Evolutionary conservation across 2,888 invertebrate species (phyloP), one percentile per base, ranked within the genome.

Genomic region (Magallana nippona): DNA sequence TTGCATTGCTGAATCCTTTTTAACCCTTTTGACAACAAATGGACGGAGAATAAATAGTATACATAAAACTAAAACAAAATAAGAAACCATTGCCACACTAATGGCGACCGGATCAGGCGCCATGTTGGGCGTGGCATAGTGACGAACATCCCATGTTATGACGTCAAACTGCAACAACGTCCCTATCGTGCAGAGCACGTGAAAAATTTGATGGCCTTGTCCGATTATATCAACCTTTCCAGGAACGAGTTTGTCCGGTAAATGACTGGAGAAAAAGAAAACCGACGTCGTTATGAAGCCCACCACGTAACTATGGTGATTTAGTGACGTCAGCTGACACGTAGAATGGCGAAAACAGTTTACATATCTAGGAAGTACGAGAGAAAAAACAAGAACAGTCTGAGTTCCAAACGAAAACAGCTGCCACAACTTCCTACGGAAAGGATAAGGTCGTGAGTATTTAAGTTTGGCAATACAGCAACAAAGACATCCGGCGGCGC

Each of bases 191-290:
- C 82, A 81, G 2, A 86, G 56, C 8, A 90, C 84, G 82, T 92
- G 92, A 82, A 92, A 92, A 56, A 90, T 86, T 63, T 91, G 90
- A 82, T 92, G 92, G 10, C 92, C 89, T 79, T 91, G 90, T 62
- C 89, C 90, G 22, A 90, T 27, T 27, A 86, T 82, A 82, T 90
- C 90, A 81, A 89, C 89, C n/a, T 27, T 55, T 81, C 83, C 91
- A 5, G 90, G 90, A 22, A 80, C 86, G 44, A 88, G 58, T 55
- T 86, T 87, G 63, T 91, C 90, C 5, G 90, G 91, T 19, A 91
- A 82, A 56, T 89, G 89, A 81, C 88, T 88, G 17, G 90, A 88
- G 85, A 89, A 91, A 86, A 91, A 91, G 55, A 89, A 84, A 2
- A 87, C 71, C 0, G 90, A 92, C 32, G 85, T 81, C 2, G 88